Evolutionary conservation across 2,888 invertebrate genomes (phyloP), one percentile per base, ranked within the genome.

Genomic region (Eutolmus rufibarbis): DNA sequence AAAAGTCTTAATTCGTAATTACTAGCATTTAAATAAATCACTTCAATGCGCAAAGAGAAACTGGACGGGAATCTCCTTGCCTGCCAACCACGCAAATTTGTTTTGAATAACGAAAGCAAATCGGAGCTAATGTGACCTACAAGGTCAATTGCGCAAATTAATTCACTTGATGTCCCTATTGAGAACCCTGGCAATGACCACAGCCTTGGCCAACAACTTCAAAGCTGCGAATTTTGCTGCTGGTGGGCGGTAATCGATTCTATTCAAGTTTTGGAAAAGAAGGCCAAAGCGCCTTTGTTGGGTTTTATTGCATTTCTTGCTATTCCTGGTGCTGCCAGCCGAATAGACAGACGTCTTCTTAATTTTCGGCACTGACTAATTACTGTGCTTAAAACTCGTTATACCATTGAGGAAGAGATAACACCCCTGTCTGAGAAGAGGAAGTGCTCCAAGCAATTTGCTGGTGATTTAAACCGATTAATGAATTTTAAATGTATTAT

Each of bases 171-270:
- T 78, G 43, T 78, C 43, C 51, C 79, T 79, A 79, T 79, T 79
- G n/a, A 46, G 79, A 28, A 79, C 79, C 51, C 46, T 79, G 79
- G 31, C 51, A 79, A 79, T 79, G 46, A 23, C 79, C 23, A 51
- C 31, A 79, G 31, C 79, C 79, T 79, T 79, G 79, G 43, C 40
- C 51, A 31, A 79, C 46, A 23, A 51, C 46, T 28, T 66, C 28
- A 66, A 66, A 28, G 28, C 28, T 66, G 66, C 28, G 66, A 66
- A 66, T 66, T 12, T 66, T 79, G 19, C 23, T 56, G 28, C 79
- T 51, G 66, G 79, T 79, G 51, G 79, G 79, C 51, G 79, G 51
- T 79, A 51, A 79, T 79, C 23, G 79, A 51, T 46, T 56, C 46
- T 51, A 79, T 46, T 79, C 51, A 79, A 79, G 79, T 79, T 79